Percentiles rank a stretch among this genome's conserved stretches.
Evolutionary conservation across 2,888 invertebrate genomes (phyloP).

Genomic region (Cantharis flavilabris): DNA sequence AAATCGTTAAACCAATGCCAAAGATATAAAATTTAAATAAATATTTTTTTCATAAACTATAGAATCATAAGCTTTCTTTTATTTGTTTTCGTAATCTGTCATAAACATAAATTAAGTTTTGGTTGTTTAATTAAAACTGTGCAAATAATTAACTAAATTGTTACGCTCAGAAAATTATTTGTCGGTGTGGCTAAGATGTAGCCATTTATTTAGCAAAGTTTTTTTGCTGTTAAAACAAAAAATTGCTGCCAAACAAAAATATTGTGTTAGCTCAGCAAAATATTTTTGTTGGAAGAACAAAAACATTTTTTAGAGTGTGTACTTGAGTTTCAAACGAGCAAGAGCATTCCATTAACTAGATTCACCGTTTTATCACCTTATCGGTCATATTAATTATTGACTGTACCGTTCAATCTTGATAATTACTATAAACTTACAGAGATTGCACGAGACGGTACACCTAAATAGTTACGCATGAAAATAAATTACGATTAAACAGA

Average conservation of each 20-base stretch:
- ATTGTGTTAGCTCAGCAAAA: no score
- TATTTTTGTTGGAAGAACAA: no score
- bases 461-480: constrained; percentile 7
- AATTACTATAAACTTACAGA: constrained; percentile 10
- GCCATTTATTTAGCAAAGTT: no score
- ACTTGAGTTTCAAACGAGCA: not conserved
- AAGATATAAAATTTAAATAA: not conserved
- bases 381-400: not conserved
- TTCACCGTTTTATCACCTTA: not conserved
- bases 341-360: not conserved
- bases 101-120: not conserved
- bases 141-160: no score
- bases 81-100: not conserved
- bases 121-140: not conserved
- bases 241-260: no score
- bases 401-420: not conserved
- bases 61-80: not conserved
- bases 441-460: constrained; percentile 8
- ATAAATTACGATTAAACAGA: constrained; percentile 15
- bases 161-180: no score
- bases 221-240: no score
- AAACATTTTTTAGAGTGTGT: not conserved
- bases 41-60: not conserved
- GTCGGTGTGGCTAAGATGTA: no score
- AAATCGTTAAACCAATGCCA: not conserved